phyloP scores from a whole-genome alignment of 1,140 invertebrate species.

The Drosophila navojoa region DNA sequence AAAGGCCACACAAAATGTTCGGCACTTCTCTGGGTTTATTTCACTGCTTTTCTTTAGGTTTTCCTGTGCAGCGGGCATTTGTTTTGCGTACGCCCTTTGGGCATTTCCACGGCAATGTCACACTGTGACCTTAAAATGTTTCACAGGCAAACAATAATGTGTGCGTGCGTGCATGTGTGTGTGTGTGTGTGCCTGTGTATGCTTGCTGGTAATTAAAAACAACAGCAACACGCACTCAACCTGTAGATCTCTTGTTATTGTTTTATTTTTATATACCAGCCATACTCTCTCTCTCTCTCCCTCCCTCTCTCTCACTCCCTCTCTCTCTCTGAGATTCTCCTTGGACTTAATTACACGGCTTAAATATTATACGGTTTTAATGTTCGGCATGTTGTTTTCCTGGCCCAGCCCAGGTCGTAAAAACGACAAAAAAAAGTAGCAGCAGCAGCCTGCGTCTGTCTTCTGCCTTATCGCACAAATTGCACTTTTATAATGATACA shows the following conservation, averaged over 20 bases:
- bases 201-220: constrained; percentile 71
- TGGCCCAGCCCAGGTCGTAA: constrained; percentile 32
- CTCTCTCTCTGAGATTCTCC: constrained; percentile 41
- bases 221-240: constrained; percentile 59
- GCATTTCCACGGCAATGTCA: constrained; percentile 66
- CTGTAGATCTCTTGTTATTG: constrained; percentile 43
- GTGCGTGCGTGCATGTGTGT: constrained; percentile 38
- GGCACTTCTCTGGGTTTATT: constrained; percentile 6
- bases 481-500: constrained; percentile 71
- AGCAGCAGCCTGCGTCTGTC: constrained; percentile 11
- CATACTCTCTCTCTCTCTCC: not conserved
- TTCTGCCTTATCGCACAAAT: constrained; percentile 64
- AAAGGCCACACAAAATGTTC: constrained; percentile 13
- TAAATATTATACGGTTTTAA: constrained; percentile 79
- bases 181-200: constrained; percentile 20
- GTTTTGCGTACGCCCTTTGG: constrained; percentile 43
- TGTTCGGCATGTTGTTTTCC: constrained; percentile 40
- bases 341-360: constrained; percentile 82
- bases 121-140: constrained; percentile 72
- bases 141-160: constrained; percentile 28
- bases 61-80: constrained; percentile 42
- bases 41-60: not conserved
- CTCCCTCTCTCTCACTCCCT: not conserved
- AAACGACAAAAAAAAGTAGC: not conserved
- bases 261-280: constrained; percentile 36